Evolutionary conservation across 2,888 invertebrate species (phyloP), one percentile per base, ranked within the genome.

Genomic region (Embidobia sp.): DNA sequence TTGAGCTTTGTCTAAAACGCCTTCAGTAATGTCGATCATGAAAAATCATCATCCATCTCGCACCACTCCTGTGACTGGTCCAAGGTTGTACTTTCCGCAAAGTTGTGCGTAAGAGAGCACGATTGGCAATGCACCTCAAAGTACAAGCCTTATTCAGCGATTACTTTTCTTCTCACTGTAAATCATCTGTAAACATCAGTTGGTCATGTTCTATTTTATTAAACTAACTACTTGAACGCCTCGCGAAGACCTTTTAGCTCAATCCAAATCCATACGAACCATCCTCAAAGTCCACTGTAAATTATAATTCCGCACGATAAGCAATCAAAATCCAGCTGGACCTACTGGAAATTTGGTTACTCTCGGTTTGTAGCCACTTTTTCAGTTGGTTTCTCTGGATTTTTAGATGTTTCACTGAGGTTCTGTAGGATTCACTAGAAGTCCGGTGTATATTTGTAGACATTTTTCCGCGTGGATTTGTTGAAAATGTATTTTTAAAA

Each of bases 211-310:
- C 13, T 49, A 5, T 22, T 11, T 15, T 37, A 33, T 13, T 37
- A 44, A 10, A 2, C 31, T 22, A 11, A 48, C 16, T 48, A n/a
- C n/a, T n/a, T n/a, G n/a, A n/a, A n/a, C n/a, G n/a, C n/a, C n/a
- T n/a, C n/a, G n/a, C 27, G 48, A 31, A 37, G 27, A 37, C 11
- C 66, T 33, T 13, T 63, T 26, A 46, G 19, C n/a, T n/a, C n/a
- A n/a, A n/a, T n/a, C n/a, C n/a, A n/a, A n/a, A 44, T 33, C 69
- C 59, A 59, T 51, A 59, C 59, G 69, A 69, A 69, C 42, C 59
- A 51, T 70, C 69, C 59, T 70, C 69, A 49, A 66, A 44, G 49
- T 49, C 69, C 49, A 66, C 11, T 63, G 66, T 46, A 66, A 35
- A 29, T 44, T 66, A 19, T 22, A 19, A 49, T 3, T 26, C 26